These are phyloP conservation scores for Parnassius smintheus DNA, from an alignment of 2,888 invertebrate genomes.

Conservation along the genomic window DNA sequence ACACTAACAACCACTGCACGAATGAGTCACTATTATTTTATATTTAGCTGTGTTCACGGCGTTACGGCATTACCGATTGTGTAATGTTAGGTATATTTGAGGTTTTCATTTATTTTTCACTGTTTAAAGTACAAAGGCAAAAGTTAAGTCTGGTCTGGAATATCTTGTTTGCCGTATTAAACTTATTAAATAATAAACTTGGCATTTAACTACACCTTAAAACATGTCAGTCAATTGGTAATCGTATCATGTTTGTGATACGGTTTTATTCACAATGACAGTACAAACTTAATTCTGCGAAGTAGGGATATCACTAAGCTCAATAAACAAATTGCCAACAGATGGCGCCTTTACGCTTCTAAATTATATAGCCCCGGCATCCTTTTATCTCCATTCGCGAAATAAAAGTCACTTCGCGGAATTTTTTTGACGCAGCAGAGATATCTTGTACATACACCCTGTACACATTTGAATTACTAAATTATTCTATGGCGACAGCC, in stretches of 20 bases:
- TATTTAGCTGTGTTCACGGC: no score
- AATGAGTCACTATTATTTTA: no score
- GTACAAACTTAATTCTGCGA: constrained; percentile 20
- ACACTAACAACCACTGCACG: no score
- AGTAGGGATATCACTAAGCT: constrained; percentile 22
- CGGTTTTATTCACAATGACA: constrained; percentile 12
- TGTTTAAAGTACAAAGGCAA: no score
- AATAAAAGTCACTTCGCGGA: constrained; percentile 17
- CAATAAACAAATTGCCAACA: constrained; percentile 28
- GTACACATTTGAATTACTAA: no score
- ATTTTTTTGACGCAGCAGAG: neutral
- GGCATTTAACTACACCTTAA: constrained; percentile 4
- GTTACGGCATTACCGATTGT: no score
- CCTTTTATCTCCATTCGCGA: constrained; percentile 25
- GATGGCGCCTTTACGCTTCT: constrained; percentile 26
- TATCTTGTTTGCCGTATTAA: constrained; percentile 4
- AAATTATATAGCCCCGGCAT: constrained; percentile 24
- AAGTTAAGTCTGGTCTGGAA: neutral
- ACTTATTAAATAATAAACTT: constrained; percentile 5
- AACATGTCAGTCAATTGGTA: constrained; percentile 1
- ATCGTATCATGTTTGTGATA: constrained; percentile 1
- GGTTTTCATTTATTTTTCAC: no score
- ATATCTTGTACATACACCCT: no score
- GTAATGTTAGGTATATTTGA: no score
- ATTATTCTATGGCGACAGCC: no score